Evolutionary conservation across 2,113 vertebrate species (phyloP), one percentile per base, ranked within the genome.

Genomic region (Leptodactylus fuscus): DNA sequence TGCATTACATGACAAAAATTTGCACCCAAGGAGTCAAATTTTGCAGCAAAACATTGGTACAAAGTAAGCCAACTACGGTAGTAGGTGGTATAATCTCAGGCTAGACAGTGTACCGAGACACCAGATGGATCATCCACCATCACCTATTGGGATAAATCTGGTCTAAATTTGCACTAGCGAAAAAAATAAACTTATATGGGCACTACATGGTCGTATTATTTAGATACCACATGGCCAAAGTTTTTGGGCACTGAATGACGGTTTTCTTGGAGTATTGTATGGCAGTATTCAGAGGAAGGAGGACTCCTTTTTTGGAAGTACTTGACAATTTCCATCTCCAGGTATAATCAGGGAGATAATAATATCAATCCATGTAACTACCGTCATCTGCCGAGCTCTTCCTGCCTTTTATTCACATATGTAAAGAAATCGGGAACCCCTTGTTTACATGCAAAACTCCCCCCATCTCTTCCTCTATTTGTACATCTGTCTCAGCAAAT

Each of bases 401-500:
- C 41, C 11, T 73, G 44, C 15, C 44, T 29, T 49, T 74, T 48
- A 74, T 48, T 48, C 46, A 48, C 46, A 6, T 13, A 48, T 7
- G 46, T 48, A 74, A 74, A 55, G 46, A 36, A 22, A 55, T 51
- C 27, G 75, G 29, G 48, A 2, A 20, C 49, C 32, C 53, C 29
- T 60, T 38, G 51, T 79, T 58, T 22, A 55, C 49, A 22, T 20
- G 49, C 22, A 34, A 36, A 53, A 34, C 22, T 13, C 53, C 29
- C 16, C 49, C 9, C 51, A 58, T 58, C 46, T 36, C 75, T 15
- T 48, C 20, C 32, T 38, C 44, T 38, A 81, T 81, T 49, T 49
- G 62, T 29, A 69, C 62, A 49, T 81, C 62, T 51, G 80, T 22
- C 16, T 69, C 1, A 5, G 62, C 49, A 81, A 48, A 46, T 53